Evolutionary conservation across 2,113 vertebrate genomes (phyloP).

Genomic region (Monarcha castaneiventris): DNA sequence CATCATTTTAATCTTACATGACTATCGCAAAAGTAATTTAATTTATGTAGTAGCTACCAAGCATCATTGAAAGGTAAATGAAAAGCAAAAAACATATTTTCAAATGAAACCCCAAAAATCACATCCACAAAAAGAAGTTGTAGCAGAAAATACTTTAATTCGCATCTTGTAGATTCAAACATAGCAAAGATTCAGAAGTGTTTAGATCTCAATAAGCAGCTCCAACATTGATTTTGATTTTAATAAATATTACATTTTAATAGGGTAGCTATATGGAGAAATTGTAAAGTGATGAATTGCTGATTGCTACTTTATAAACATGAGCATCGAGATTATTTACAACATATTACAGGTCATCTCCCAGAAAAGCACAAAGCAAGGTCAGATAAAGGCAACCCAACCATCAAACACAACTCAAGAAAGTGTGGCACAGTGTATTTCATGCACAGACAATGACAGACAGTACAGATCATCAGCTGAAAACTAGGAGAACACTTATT

Average conservation of each 20-base stretch:
- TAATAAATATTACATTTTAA: constrained; percentile 53
- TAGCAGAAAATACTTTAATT: constrained; percentile 71
- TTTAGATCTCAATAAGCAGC: constrained; percentile 23
- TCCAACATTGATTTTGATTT: constrained; percentile 1
- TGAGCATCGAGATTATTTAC: constrained; percentile 50
- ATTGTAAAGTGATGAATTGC: not conserved
- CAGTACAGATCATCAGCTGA: not conserved
- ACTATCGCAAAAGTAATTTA: not conserved
- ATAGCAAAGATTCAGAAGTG: constrained; percentile 48
- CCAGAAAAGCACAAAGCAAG: constrained; percentile 28
- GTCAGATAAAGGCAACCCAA: constrained; percentile 19
- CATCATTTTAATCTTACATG: not conserved
- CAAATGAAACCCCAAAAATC: not conserved
- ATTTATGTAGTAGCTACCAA: not conserved
- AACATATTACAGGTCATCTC: constrained; percentile 40
- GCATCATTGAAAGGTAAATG: not conserved
- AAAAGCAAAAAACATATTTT: not conserved
- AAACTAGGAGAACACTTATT: not conserved
- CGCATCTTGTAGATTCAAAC: constrained; percentile 35
- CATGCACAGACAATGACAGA: not conserved
- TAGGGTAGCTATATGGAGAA: not conserved
- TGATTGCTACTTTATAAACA: constrained; percentile 21
- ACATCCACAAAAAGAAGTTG: not conserved
- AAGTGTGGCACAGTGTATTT: constrained; percentile 28
- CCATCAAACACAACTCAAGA: not conserved